Evolutionary conservation across 2,888 invertebrate genomes (phyloP).

Genomic region (Adelognathus sp.): DNA sequence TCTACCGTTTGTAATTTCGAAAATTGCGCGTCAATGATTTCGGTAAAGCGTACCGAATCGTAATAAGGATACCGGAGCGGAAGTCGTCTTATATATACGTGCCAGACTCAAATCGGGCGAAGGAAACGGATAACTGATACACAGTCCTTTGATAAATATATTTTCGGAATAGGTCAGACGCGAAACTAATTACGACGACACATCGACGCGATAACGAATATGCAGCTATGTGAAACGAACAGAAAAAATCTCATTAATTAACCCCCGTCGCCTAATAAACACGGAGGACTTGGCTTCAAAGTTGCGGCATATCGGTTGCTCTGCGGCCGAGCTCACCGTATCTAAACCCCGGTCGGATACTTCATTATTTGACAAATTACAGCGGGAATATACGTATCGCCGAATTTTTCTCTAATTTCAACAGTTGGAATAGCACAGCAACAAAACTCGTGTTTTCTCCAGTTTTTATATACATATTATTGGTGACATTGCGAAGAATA

Average conservation of each 20-base stretch:
- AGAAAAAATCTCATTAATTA: neutral
- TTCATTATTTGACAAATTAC: too few relatives aligned
- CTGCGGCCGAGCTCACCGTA: neutral
- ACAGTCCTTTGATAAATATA: constrained; percentile 67
- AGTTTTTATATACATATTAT: too few relatives aligned
- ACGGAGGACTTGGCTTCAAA: neutral
- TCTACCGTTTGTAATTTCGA: neutral
- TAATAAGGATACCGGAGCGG: neutral
- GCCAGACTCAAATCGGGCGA: constrained; percentile 59
- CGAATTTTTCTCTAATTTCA: too few relatives aligned
- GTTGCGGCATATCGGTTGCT: neutral
- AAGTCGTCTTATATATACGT: constrained; percentile 62
- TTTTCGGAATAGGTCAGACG: constrained; percentile 35
- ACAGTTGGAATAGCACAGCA: too few relatives aligned
- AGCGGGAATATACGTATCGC: too few relatives aligned
- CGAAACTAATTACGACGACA: constrained; percentile 16
- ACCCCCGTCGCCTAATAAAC: neutral
- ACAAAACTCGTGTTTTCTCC: too few relatives aligned
- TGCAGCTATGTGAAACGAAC: too few relatives aligned
- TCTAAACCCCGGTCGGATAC: neutral
- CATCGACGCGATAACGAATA: neutral
- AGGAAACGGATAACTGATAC: constrained; percentile 73
- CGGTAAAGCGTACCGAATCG: neutral
- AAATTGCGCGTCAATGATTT: neutral
- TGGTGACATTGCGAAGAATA: too few relatives aligned